These are phyloP conservation scores for Periophthalmodon schlosseri DNA, from an alignment of 2,113 vertebrate species.

Conservation along the genomic window DNA sequence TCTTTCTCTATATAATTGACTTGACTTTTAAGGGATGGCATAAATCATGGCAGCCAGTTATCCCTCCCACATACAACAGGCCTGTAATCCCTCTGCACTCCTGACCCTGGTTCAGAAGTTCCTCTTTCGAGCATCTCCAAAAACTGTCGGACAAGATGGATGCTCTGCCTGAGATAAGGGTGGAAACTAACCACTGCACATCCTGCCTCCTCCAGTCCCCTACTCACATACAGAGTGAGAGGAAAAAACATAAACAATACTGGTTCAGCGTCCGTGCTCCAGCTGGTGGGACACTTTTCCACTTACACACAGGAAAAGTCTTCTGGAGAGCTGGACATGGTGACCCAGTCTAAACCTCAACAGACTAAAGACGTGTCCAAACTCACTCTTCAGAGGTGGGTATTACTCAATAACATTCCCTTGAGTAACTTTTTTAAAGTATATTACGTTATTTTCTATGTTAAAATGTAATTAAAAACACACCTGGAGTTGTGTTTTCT, in stretches of 20 bases:
- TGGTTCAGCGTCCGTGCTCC: conserved; percentile 55
- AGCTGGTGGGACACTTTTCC: conserved; percentile 64
- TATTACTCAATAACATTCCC: no score
- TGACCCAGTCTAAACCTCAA: conserved; percentile 34
- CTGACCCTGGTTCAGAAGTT: background rate
- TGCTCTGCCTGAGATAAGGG: conserved; percentile 33
- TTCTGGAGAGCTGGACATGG: conserved; percentile 1
- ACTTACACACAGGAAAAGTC: conserved; percentile 62
- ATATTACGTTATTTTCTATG: no score
- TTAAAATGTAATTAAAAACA: no score
- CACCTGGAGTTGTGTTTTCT: no score
- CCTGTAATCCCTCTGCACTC: background rate
- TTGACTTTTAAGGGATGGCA: no score
- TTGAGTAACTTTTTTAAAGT: no score
- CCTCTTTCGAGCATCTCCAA: conserved; percentile 22
- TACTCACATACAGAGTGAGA: conserved; percentile 15
- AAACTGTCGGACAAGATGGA: conserved; percentile 31
- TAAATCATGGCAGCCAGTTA: background rate
- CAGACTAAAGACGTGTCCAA: conserved; percentile 38
- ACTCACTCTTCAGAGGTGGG: no score
- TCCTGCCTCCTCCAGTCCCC: conserved; percentile 55
- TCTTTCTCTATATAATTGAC: no score
- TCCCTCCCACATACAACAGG: background rate
- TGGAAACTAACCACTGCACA: conserved; percentile 64
- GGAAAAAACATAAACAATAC: conserved; percentile 73